Evolutionary conservation across 2,888 invertebrate genomes (phyloP).

Genomic region (Temnothorax unifasciatus): DNA sequence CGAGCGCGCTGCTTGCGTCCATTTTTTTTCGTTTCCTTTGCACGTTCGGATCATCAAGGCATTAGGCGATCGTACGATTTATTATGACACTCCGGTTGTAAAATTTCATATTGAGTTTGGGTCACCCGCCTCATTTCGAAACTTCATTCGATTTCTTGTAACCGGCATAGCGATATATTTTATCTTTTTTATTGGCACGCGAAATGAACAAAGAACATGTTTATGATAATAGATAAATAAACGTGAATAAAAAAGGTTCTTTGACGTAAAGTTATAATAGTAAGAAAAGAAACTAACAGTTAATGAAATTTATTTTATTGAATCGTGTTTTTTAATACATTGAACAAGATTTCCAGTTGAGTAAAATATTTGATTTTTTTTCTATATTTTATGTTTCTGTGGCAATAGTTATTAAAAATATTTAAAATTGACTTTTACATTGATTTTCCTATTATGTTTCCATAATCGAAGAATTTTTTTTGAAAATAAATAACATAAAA

Average conservation of each 20-base stretch:
- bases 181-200: not conserved
- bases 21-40: conserved; percentile 9
- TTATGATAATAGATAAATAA: not conserved
- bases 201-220: not conserved
- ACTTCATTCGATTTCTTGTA: not conserved
- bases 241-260: not conserved
- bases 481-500: not conserved
- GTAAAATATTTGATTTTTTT: not conserved
- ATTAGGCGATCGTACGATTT: conserved; percentile 37
- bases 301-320: not conserved
- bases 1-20: not conserved
- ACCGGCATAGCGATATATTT: not conserved
- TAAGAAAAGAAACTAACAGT: not conserved
- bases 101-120: conserved; percentile 47
- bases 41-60: conserved; percentile 36
- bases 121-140: not conserved
- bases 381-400: not conserved
- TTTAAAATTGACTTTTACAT: not conserved
- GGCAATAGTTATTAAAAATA: conserved; percentile 2
- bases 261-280: not conserved
- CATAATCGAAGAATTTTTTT: not conserved
- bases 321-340: not conserved
- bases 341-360: not conserved
- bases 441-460: not conserved
- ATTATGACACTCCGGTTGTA: conserved; percentile 38